A percentile compares a stretch with the other conserved stretches of the same genome.
phyloP scores from a whole-genome alignment of 2,113 vertebrate genomes.

The Cephalopterus ornatus region DNA sequence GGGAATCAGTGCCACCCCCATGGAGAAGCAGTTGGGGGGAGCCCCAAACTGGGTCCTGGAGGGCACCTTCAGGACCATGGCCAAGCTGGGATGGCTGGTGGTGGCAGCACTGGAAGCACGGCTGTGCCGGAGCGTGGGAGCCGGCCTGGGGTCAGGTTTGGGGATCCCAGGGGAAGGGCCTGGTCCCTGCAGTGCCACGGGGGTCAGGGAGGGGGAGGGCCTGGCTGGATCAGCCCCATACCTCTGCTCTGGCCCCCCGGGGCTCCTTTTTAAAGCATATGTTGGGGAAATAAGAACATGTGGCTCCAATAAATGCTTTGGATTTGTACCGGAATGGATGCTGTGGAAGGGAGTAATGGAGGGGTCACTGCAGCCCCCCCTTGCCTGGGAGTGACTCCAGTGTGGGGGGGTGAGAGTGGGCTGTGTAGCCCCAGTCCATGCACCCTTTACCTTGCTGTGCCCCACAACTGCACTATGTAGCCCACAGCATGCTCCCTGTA shows the following conservation, averaged over 20 bases:
- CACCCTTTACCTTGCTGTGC: not conserved
- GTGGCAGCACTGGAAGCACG: not conserved
- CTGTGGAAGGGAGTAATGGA: rapidly evolving
- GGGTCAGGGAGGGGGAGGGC: not conserved
- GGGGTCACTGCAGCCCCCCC: rapidly evolving
- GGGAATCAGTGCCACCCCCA: not conserved
- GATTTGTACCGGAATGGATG: not conserved
- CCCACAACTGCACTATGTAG: rapidly evolving
- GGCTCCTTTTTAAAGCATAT: not conserved
- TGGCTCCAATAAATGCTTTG: not conserved
- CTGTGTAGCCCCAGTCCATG: not conserved
- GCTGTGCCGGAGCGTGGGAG: not conserved
- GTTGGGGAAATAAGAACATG: not conserved
- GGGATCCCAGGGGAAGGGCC: not conserved
- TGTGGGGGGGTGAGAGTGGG: no score
- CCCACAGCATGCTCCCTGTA: no score
- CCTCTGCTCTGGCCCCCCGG: not conserved
- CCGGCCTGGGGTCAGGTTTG: rapidly evolving
- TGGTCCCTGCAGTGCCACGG: not conserved
- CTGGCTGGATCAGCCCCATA: not conserved
- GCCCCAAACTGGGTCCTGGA: not conserved
- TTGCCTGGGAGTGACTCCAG: no score
- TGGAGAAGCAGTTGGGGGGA: not conserved
- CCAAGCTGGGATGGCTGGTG: not conserved
- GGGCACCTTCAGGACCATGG: not conserved